Conservation (phyloP, 2,888 invertebrate genomes). For the Lochmaea crataegi region DNA sequence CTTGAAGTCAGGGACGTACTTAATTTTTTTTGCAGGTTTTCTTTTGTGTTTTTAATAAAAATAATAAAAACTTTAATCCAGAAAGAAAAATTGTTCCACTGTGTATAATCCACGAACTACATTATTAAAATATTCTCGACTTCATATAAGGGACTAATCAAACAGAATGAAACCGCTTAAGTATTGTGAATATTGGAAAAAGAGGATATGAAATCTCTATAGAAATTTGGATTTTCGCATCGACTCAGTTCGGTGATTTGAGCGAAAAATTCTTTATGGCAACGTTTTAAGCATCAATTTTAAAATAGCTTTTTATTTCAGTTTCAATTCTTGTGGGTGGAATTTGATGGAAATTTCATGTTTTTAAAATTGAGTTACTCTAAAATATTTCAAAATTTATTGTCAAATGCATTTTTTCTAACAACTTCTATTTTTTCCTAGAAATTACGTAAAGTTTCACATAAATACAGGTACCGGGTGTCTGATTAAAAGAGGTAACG, state of each 20-base stretch:
- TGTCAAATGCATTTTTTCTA: too few species aligned
- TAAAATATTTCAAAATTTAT: too few species aligned
- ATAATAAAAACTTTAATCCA: too few species aligned
- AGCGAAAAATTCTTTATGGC: too few species aligned
- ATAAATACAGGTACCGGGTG: too few species aligned
- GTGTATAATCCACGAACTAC: constrained; percentile 7
- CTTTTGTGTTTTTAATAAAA: too few species aligned
- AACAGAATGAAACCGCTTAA: constrained; percentile 27
- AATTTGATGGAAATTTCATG: not conserved
- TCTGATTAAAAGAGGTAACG: too few species aligned
- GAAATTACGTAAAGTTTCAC: too few species aligned
- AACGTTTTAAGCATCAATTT: not conserved
- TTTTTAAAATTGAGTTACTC: not conserved
- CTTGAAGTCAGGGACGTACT: too few species aligned
- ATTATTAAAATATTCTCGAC: constrained; percentile 25
- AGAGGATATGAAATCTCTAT: constrained; percentile 13
- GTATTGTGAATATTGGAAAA: constrained; percentile 18
- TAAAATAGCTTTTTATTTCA: not conserved
- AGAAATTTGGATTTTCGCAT: not conserved
- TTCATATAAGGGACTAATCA: constrained; percentile 27
- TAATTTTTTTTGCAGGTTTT: too few species aligned
- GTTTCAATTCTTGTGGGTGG: not conserved
- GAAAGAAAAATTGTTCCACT: too few species aligned
- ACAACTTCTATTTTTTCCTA: too few species aligned
- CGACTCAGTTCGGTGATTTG: not conserved